Conservation (phyloP, 2,888 invertebrate genomes). For the Gastrophysa polygoni region DNA sequence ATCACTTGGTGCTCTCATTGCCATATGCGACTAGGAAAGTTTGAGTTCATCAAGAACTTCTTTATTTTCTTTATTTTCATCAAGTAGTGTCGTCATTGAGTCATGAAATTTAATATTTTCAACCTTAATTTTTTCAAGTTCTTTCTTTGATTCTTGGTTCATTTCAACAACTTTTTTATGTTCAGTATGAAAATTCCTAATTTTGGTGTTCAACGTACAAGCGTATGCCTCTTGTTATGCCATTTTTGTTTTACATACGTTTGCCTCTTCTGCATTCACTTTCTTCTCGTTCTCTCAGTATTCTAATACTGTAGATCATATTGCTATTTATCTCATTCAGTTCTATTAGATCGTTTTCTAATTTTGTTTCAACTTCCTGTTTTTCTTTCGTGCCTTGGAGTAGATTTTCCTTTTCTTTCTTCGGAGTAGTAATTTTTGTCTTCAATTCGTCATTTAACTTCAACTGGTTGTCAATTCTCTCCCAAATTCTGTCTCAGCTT, state of each 20-base stretch:
- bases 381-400: not conserved
- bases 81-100: too few relatives aligned
- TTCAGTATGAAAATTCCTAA: slow-evolving; percentile 2
- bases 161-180: slow-evolving; percentile 6
- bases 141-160: slow-evolving; percentile 5
- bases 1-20: too few relatives aligned
- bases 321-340: slow-evolving; percentile 4
- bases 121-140: not conserved
- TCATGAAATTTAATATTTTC: not conserved
- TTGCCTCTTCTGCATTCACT: slow-evolving; percentile 4
- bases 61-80: slow-evolving; percentile 2
- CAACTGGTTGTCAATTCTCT: slow-evolving; percentile 4
- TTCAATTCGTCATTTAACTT: not conserved
- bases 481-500: not conserved
- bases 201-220: not conserved
- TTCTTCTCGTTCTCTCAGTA: slow-evolving; percentile 5
- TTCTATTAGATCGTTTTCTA: slow-evolving; percentile 1
- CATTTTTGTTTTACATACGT: slow-evolving; percentile 2
- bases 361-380: slow-evolving; percentile 2
- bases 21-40: too few relatives aligned
- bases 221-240: not conserved
- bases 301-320: slow-evolving; percentile 1
- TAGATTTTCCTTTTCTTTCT: slow-evolving; percentile 6
- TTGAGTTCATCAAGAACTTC: too few relatives aligned
- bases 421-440: not conserved